Evolutionary conservation across 2,888 invertebrate species (phyloP).

Genomic region (Cyaniris semiargus): DNA sequence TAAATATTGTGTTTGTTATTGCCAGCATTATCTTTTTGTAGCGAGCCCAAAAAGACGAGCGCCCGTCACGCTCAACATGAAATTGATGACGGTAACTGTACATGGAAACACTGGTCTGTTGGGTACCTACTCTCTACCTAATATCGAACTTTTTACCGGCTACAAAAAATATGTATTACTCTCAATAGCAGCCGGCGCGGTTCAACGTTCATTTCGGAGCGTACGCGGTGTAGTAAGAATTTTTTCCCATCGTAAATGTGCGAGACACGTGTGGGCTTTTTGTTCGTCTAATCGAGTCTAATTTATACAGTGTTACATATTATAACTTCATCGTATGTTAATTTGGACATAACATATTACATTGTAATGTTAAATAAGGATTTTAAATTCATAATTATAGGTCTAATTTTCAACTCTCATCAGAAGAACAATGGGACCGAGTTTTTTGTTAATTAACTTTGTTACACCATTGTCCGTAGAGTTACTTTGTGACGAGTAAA

Average conservation of each 20-base stretch:
- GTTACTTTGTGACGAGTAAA: neutral
- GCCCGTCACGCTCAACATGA: slow-evolving; percentile 11
- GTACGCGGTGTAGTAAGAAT: slow-evolving; percentile 18
- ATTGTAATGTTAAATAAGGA: slow-evolving; percentile 8
- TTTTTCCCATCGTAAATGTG: slow-evolving; percentile 29
- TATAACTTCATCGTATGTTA: slow-evolving; percentile 25
- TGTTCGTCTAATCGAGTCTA: slow-evolving; percentile 12
- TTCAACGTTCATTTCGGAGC: slow-evolving; percentile 1
- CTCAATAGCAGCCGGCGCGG: neutral
- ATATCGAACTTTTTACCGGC: slow-evolving; percentile 2
- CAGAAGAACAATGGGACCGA: neutral
- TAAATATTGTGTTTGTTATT: neutral
- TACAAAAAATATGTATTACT: neutral
- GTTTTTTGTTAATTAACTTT: neutral
- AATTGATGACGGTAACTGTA: slow-evolving; percentile 23
- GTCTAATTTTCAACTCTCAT: neutral
- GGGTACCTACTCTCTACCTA: slow-evolving; percentile 8
- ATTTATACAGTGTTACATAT: slow-evolving; percentile 25
- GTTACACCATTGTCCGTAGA: neutral
- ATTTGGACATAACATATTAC: slow-evolving; percentile 5
- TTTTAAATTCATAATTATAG: neutral
- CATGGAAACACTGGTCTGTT: neutral
- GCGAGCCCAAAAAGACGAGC: slow-evolving; percentile 7
- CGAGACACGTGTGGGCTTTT: slow-evolving; percentile 24
- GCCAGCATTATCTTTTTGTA: neutral